Base-by-base conservation (phyloP, 2,113 vertebrate genomes). In the Peromyscus maniculatus region DNA sequence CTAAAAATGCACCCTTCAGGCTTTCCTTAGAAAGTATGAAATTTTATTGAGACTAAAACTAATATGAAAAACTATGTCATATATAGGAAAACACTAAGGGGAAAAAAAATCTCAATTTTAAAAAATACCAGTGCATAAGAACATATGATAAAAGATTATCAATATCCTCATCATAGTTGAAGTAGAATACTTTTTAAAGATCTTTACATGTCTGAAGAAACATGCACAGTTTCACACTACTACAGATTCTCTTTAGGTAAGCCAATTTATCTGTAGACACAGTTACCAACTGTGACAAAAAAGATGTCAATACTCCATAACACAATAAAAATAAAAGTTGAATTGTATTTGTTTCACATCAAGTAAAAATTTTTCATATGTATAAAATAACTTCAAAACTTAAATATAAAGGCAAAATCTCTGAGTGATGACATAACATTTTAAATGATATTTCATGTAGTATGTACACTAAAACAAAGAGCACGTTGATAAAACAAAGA, bases 341-440 rank as follows among this genome's bases (percentile, higher is more conserved):
- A 52, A 52, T 33, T 43, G 17, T 71, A 26, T 21, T 96, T n/a
- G 26, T 28, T 88, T 77, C 66, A 77, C 11, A 78, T 33, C 36
- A 93, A 67, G 46, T 67, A 87, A 64, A 31, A 91, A 82, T 92
- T 86, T 64, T 94, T 67, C 87, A 82, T 90, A 88, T 84, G 78
- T 95, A 95, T 49, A 49, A 92, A 91, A 75, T 74, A n/a, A 57
- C 39, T 69, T 75, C 19, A 96, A 75, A 91, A 67, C 66, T 78
- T 93, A 92, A 97, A 96, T 26, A 19, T 22, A 21, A 16, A 91
- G 71, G 39, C 3, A 66, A 31, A 66, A 26, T 71, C 36, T 83
- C 91, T 71, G 7, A 93, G 79, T 21, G 19, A 72, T 16, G 84
- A 49, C 21, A 36, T 0, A 59, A 64, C 6, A 82, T 8, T 21